phyloP scores from a whole-genome alignment of 2,888 invertebrate genomes.

The Cryptocheilus praepositus region DNA sequence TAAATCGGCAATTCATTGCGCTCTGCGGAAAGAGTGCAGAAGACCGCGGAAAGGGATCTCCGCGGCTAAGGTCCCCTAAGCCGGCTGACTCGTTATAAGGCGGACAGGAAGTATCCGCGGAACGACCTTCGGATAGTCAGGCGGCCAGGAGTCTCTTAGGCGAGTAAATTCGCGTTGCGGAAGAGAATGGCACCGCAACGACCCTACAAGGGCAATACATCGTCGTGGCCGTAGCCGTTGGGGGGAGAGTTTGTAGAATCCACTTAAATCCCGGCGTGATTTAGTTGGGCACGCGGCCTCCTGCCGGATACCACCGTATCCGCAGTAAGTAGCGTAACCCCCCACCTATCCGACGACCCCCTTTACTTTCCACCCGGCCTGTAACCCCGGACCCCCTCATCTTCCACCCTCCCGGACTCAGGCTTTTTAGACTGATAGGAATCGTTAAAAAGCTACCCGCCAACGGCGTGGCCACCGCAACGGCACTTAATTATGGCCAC shows the following conservation, averaged over 20 bases:
- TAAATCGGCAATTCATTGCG: no score
- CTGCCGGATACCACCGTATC: constrained; percentile 14
- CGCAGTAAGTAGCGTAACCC: not conserved
- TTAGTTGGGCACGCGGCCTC: constrained; percentile 66
- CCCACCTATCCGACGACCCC: not conserved
- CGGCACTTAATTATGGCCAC: constrained; percentile 39
- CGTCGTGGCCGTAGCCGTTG: constrained; percentile 45
- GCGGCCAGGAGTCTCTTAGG: constrained; percentile 37
- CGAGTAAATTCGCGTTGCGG: constrained; percentile 44
- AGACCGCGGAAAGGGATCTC: no score
- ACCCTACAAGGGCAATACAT: constrained; percentile 66
- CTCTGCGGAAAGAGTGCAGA: no score
- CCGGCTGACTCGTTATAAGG: no score
- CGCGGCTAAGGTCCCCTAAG: no score
- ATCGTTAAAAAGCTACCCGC: constrained; percentile 54
- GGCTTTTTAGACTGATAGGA: constrained; percentile 67
- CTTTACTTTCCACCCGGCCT: constrained; percentile 1
- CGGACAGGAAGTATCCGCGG: no score
- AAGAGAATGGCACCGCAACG: constrained; percentile 54
- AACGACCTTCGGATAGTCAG: constrained; percentile 1
- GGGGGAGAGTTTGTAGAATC: constrained; percentile 70
- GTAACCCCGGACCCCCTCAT: constrained; percentile 19
- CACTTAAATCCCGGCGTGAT: constrained; percentile 73
- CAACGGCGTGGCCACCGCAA: constrained; percentile 11
- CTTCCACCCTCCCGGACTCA: constrained; percentile 29